Evolutionary conservation across 2,888 invertebrate genomes (phyloP), one percentile per base, ranked within the genome.

Genomic region (Apoda limacodes): DNA sequence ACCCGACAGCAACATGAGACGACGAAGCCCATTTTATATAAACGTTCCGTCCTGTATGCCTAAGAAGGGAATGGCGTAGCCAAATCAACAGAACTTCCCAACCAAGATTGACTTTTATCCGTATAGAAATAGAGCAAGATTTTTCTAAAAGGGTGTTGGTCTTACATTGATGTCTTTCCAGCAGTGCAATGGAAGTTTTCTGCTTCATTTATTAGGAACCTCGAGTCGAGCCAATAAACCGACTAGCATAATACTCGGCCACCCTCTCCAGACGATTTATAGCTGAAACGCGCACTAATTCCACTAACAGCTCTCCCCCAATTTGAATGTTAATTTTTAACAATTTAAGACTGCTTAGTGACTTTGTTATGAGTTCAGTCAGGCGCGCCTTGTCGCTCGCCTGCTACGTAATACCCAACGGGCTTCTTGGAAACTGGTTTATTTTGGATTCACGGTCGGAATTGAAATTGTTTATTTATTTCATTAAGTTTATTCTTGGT

Each of bases 311-410:
- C 65, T 50, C 66, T 63, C 62, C 65, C 61, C 63, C 70, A 68
- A 76, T 76, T 75, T 74, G 65, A 74, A 78, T 78, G 74, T 67
- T 70, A 76, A 76, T 76, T 74, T 76, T 76, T 76, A 71, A 71
- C 72, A 72, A 76, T 74, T 76, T 66, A 60, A 63, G 64, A 61
- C 60, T 64, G 62, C 66, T 68, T 65, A 67, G 61, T 60, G 65
- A 66, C 64, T 67, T 66, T 58, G 60, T 63, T 64, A 63, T 60
- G 64, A 67, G 61, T 44, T 34, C 25, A 21, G 20, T 21, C 14
- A 25, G 55, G 26, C 25, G 22, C n/a, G n/a, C 15, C 9, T 25
- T 13, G 20, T 25, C n/a, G n/a, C n/a, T n/a, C n/a, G n/a, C n/a
- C n/a, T n/a, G n/a, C n/a, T n/a, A n/a, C n/a, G n/a, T n/a, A n/a